These are phyloP conservation scores for Sebastes wilsoni DNA, from an alignment of 2,797 vertebrate species.

Conservation along the genomic window DNA sequence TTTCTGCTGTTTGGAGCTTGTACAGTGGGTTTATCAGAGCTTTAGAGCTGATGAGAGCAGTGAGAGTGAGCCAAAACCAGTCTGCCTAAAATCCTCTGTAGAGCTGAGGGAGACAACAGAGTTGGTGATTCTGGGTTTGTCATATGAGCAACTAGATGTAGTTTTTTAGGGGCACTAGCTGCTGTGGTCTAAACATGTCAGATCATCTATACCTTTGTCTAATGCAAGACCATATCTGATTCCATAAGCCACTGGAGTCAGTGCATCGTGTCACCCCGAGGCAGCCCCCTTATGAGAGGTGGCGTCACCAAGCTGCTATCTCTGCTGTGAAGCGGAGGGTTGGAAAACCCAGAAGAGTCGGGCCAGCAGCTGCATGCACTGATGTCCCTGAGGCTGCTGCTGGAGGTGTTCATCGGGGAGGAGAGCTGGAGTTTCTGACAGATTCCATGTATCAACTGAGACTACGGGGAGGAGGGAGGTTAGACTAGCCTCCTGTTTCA, in stretches of 20 bases:
- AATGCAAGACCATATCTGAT: background rate
- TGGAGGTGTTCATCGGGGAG: constrained; percentile 63
- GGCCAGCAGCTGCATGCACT: constrained; percentile 56
- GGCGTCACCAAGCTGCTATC: constrained; percentile 59
- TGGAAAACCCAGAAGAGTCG: constrained; percentile 48
- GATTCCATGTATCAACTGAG: constrained; percentile 55
- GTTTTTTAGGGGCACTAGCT: background rate
- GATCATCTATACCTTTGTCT: constrained; percentile 1
- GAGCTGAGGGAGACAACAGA: background rate
- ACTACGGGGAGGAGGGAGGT: constrained; percentile 33
- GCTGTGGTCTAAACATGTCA: background rate
- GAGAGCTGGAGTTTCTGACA: constrained; percentile 55
- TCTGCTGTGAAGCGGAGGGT: constrained; percentile 35
- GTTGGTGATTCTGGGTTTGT: background rate
- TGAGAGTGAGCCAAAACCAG: background rate
- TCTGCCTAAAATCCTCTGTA: background rate
- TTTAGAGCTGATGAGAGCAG: background rate
- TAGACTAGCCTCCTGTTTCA: constrained; percentile 35
- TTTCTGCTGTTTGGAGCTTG: background rate
- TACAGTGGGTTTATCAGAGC: background rate
- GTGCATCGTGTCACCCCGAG: constrained; percentile 15
- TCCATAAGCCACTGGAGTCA: constrained; percentile 15
- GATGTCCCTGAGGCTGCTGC: constrained; percentile 58
- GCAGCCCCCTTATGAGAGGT: constrained; percentile 50
- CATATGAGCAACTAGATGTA: background rate